Percentiles rank a stretch among this genome's conserved stretches.
phyloP scores from a whole-genome alignment of 1,140 invertebrate species.

The Streblospio benedicti region DNA sequence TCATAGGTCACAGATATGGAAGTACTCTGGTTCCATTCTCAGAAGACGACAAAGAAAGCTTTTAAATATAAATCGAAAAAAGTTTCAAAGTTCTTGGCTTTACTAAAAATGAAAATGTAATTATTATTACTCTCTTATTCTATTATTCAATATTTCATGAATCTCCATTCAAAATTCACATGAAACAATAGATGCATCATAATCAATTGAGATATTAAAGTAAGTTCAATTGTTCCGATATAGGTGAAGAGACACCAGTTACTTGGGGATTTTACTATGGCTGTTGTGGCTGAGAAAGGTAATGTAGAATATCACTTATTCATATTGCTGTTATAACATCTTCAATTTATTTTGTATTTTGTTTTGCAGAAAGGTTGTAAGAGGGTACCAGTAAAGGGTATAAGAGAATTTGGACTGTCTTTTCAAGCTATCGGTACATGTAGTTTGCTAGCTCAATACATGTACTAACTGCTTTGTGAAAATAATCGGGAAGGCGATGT shows the following conservation, averaged over 20 bases:
- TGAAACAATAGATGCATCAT: neutral
- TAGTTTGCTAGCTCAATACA: too few relatives aligned
- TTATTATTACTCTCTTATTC: constrained; percentile 5
- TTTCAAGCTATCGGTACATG: too few relatives aligned
- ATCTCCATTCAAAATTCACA: too few relatives aligned
- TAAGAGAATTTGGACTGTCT: too few relatives aligned
- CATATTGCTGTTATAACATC: too few relatives aligned
- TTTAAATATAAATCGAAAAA: constrained; percentile 49
- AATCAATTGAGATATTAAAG: neutral
- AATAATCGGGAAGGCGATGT: too few relatives aligned
- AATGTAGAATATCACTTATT: constrained; percentile 39
- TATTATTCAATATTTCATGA: neutral
- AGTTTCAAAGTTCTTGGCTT: constrained; percentile 51
- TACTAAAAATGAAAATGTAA: constrained; percentile 46
- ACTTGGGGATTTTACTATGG: constrained; percentile 45
- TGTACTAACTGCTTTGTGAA: too few relatives aligned
- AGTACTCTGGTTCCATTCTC: constrained; percentile 50
- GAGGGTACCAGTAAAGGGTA: too few relatives aligned
- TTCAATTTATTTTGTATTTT: too few relatives aligned
- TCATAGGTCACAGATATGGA: constrained; percentile 49
- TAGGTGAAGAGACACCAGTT: constrained; percentile 43
- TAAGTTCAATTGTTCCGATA: neutral
- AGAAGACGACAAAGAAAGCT: constrained; percentile 46
- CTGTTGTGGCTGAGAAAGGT: constrained; percentile 45
- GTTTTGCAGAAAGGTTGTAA: too few relatives aligned